Base-by-base conservation (phyloP, 2,888 invertebrate genomes). In the Tolmerus cingulatus region DNA sequence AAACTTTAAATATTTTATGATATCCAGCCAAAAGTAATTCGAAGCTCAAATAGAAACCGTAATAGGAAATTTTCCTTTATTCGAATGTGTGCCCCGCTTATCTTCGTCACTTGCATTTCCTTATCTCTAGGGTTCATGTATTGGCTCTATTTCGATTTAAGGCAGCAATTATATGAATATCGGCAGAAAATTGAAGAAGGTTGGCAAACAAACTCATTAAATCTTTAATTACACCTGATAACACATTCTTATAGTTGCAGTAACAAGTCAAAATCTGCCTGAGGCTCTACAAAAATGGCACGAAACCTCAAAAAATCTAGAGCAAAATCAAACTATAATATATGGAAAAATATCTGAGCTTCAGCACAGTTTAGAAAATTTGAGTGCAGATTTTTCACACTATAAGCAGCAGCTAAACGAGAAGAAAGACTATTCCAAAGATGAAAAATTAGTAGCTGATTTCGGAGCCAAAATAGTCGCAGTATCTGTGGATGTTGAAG, bases 281-380 rank as follows among this genome's bases (percentile, higher is more conserved):
- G 96, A 96, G 91, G 95, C 95, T 1, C 91, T 96, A 84, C 96
- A 96, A 92, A 93, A 95, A 90, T 96, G 95, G 91, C 96, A 96
- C 91, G 95, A 96, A 14, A 93, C 95, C 8, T 95, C 95, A 12
- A 95, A 94, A 90, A 95, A 94, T 89, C 92, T 96, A 74, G 94
- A 95, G 88, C 94, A 94, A 89, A 96, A 96, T 91, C 95, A 96
- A 89, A 95, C 94, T 40, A 93, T 93, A 85, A 93, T 96, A 85
- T 94, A 93, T 89, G 91, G 91, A 81, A 94, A 95, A 89, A 92
- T 96, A 27, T 93, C 93, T 1, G 94, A 94, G 88, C 91, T 96
- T 51, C 94, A 95, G 88, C 90, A 93, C 81, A 94, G 94, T 66
- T 93, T 96, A 86, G 93, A 93, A 86, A 93, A 93, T 90, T 92